These are phyloP conservation scores for Carduelis carduelis DNA, from an alignment of 2,797 vertebrate genomes.

Conservation along the genomic window DNA sequence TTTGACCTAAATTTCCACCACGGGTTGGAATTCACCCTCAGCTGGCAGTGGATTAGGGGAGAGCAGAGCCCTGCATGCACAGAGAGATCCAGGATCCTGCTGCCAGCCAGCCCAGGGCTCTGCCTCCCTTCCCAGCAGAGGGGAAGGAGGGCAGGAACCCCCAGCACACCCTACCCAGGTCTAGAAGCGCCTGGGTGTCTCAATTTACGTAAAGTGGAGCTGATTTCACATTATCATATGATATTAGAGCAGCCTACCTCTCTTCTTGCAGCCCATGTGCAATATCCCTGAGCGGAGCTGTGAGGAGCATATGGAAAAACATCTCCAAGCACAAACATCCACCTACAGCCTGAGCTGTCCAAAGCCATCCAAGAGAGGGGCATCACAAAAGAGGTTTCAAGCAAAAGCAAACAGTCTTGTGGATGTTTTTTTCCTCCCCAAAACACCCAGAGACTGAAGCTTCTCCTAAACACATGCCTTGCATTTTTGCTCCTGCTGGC, in stretches of 20 bases:
- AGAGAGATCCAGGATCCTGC: not conserved
- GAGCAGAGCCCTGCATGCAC: not conserved
- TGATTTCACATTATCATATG: not conserved
- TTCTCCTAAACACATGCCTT: not conserved
- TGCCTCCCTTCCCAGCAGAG: not conserved
- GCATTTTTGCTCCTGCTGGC: not conserved
- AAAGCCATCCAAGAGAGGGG: not conserved
- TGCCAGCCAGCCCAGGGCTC: not conserved
- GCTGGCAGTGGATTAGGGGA: not conserved
- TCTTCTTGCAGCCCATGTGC: not conserved
- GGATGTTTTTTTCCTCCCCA: not conserved
- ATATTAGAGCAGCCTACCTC: slow-evolving; percentile 26
- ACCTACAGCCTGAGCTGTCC: not conserved
- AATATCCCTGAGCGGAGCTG: not conserved
- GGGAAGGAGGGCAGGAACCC: not conserved
- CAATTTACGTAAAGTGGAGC: not conserved
- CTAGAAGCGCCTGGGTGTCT: not conserved
- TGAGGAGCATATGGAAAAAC: slow-evolving; percentile 40
- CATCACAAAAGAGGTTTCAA: not conserved
- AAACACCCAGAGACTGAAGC: not conserved
- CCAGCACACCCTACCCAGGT: not conserved
- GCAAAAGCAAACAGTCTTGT: slow-evolving; percentile 3
- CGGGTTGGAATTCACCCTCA: not conserved
- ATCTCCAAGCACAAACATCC: slow-evolving; percentile 38
- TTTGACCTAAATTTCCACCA: slow-evolving; percentile 36